These are phyloP conservation scores for Bilobella aurantiaca DNA, from an alignment of 1,140 invertebrate genomes.

Conservation along the genomic window DNA sequence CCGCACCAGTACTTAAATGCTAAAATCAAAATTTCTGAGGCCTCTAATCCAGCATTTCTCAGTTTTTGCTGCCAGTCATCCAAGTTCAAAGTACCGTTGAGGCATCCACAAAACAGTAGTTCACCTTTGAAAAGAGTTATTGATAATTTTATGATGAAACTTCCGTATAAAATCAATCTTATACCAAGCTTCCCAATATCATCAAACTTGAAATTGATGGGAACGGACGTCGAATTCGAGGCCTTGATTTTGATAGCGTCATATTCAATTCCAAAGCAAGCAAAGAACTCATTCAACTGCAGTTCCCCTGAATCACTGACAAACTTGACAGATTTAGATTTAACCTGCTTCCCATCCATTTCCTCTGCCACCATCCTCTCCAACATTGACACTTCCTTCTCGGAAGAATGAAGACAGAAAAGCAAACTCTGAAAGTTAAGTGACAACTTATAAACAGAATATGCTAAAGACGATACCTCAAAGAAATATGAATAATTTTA, in stretches of 20 bases:
- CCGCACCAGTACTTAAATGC: constrained; percentile 57
- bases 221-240: neutral
- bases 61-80: constrained; percentile 44
- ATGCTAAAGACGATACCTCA: neutral
- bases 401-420: constrained; percentile 25
- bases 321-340: constrained; percentile 25
- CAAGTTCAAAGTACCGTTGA: constrained; percentile 41
- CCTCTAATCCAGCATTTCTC: constrained; percentile 47
- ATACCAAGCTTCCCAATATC: neutral
- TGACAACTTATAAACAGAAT: neutral
- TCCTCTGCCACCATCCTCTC: constrained; percentile 19
- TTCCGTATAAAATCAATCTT: neutral
- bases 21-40: constrained; percentile 51
- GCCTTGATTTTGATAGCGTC: constrained; percentile 20
- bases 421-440: constrained; percentile 23
- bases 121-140: neutral
- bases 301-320: constrained; percentile 5
- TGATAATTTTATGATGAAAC: neutral
- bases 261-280: constrained; percentile 18
- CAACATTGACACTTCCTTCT: constrained; percentile 25
- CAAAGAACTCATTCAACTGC: constrained; percentile 16
- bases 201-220: neutral
- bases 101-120: constrained; percentile 51
- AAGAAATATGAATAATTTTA: neutral
- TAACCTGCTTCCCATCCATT: constrained; percentile 5